Conservation (phyloP, 2,113 vertebrate genomes). For the Lepisosteus osseus region DNA sequence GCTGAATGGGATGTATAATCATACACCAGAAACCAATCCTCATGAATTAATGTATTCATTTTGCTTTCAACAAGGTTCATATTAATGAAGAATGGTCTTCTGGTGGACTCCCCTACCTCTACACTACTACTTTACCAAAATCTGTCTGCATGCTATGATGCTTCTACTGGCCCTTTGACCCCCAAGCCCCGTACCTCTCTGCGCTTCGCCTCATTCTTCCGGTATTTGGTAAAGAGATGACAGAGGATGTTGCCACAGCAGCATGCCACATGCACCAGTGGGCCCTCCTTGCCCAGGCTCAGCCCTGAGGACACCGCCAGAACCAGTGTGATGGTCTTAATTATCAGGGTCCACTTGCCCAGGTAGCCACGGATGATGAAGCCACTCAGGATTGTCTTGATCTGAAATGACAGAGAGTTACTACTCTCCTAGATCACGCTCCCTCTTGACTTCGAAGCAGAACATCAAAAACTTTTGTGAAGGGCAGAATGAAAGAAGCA, state of each 20-base stretch:
- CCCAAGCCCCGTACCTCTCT: slow-evolving; percentile 71
- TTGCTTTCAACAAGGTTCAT: no score
- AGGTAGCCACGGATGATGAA: slow-evolving; percentile 97
- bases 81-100: not conserved
- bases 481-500: no score
- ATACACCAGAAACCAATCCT: no score
- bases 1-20: no score
- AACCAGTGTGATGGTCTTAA: slow-evolving; percentile 93
- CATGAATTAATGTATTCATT: no score
- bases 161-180: not conserved
- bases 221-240: slow-evolving; percentile 92
- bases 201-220: slow-evolving; percentile 93
- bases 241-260: slow-evolving; percentile 96
- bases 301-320: slow-evolving; percentile 94
- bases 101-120: slow-evolving; percentile 8
- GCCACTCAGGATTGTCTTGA: slow-evolving; percentile 96
- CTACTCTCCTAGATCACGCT: no score
- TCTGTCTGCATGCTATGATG: no score
- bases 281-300: slow-evolving; percentile 93
- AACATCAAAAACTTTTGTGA: no score
- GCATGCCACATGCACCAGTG: slow-evolving; percentile 93
- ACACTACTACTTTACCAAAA: no score
- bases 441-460: no score
- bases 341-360: slow-evolving; percentile 93
- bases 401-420: slow-evolving; percentile 58